These are phyloP conservation scores for Oryzias javanicus DNA, from an alignment of 2,113 vertebrate species.

Conservation along the genomic window DNA sequence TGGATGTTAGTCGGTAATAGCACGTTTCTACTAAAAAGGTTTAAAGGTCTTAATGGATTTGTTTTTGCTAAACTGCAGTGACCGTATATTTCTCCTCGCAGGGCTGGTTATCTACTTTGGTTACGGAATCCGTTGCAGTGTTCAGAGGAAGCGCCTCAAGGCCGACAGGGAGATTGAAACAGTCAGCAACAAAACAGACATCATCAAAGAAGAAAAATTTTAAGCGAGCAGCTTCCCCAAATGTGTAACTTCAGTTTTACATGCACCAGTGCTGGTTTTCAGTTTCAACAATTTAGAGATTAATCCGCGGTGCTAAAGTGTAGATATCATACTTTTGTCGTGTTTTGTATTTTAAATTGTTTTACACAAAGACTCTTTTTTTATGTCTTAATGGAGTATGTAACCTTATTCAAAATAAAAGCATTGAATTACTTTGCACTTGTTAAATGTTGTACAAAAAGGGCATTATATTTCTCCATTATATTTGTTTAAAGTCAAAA, in stretches of 20 bases:
- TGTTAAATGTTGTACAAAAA: too few relatives aligned
- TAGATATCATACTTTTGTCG: too few relatives aligned
- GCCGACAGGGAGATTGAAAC: slow-evolving; percentile 29
- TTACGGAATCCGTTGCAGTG: slow-evolving; percentile 80
- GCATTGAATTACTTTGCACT: too few relatives aligned
- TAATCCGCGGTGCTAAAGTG: neutral
- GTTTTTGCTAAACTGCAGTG: neutral
- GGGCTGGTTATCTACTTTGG: slow-evolving; percentile 84
- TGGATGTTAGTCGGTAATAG: slow-evolving; percentile 83
- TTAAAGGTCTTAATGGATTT: neutral
- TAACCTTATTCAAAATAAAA: too few relatives aligned
- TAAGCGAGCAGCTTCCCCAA: slow-evolving; percentile 40
- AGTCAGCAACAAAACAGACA: slow-evolving; percentile 30
- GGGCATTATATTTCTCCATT: too few relatives aligned
- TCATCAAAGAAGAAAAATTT: slow-evolving; percentile 50
- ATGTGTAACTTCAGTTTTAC: slow-evolving; percentile 15
- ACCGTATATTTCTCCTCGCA: slow-evolving; percentile 29
- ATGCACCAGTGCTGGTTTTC: neutral
- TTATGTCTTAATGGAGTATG: too few relatives aligned
- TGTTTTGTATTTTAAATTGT: too few relatives aligned
- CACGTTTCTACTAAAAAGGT: neutral
- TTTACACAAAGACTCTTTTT: too few relatives aligned
- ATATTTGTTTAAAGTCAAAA: too few relatives aligned
- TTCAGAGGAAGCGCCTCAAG: slow-evolving; percentile 55
- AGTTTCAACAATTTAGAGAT: neutral